Conservation (phyloP, 2,113 vertebrate species). For the Sminthopsis crassicaudata region DNA sequence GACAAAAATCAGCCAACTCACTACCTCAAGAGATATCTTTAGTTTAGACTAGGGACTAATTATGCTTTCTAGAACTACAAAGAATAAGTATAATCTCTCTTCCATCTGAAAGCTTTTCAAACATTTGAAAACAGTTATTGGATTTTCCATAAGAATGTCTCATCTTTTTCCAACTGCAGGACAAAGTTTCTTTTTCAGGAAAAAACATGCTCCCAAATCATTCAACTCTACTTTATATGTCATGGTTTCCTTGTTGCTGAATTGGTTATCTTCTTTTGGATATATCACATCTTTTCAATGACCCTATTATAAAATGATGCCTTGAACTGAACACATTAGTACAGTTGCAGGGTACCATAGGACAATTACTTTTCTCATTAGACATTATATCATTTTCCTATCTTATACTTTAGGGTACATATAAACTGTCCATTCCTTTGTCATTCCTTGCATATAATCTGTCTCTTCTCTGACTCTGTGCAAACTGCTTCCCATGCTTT, state of each 20-base stretch:
- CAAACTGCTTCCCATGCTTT: background rate
- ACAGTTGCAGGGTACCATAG: background rate
- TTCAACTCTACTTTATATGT: background rate
- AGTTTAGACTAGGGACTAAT: background rate
- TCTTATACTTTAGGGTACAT: background rate
- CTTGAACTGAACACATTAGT: background rate
- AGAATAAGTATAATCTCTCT: background rate
- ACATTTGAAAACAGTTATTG: background rate
- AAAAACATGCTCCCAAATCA: background rate
- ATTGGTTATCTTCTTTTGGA: background rate
- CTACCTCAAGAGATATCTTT: background rate
- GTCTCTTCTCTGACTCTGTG: background rate
- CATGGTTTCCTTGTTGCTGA: background rate
- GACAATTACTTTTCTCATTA: background rate
- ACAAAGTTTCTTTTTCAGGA: background rate
- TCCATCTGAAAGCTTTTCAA: background rate
- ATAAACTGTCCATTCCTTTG: background rate
- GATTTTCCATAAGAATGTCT: background rate
- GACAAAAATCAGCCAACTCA: background rate
- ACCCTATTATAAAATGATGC: background rate
- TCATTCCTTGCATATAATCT: background rate
- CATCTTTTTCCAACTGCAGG: background rate
- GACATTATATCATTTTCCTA: background rate
- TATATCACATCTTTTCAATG: background rate
- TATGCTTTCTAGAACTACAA: background rate